Percentiles rank a stretch among this genome's conserved stretches.
phyloP scores from a whole-genome alignment of 2,888 invertebrate genomes.

The Margaritifera margaritifera region DNA sequence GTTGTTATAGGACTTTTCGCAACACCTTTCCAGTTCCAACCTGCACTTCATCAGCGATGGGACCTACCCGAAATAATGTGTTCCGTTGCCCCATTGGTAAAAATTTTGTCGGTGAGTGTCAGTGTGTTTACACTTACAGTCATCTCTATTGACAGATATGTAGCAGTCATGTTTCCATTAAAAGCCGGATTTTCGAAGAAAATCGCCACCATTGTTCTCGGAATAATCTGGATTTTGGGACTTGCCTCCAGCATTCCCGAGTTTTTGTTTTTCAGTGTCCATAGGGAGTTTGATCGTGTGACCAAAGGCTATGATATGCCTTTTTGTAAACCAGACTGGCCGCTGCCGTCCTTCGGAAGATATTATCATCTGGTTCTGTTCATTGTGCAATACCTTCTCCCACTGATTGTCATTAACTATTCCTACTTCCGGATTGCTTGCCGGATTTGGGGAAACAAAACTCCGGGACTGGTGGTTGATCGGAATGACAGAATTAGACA shows the following conservation, averaged over 20 bases:
- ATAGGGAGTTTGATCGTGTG: conserved; percentile 19
- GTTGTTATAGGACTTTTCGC: conserved; percentile 89
- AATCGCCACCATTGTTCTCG: conserved; percentile 83
- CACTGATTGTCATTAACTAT: conserved; percentile 85
- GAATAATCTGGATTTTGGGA: conserved; percentile 83
- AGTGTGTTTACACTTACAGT: conserved; percentile 90
- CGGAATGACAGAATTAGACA: conserved; percentile 85
- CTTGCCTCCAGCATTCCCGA: conserved; percentile 78
- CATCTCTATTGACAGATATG: conserved; percentile 88
- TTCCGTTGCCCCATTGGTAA: conserved; percentile 90
- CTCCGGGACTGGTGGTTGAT: conserved; percentile 86
- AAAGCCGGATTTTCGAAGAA: conserved; percentile 82
- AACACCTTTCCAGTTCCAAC: conserved; percentile 92
- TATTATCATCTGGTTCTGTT: conserved; percentile 71
- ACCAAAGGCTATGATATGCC: conserved; percentile 49
- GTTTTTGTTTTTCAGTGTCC: conserved; percentile 72
- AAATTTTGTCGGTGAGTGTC: conserved; percentile 89
- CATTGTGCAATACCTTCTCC: conserved; percentile 81
- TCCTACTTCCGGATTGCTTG: conserved; percentile 88
- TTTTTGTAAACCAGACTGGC: conserved; percentile 63
- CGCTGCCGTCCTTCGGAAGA: conserved; percentile 56
- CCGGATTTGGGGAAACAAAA: conserved; percentile 85
- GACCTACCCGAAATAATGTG: conserved; percentile 90
- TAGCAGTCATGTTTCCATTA: conserved; percentile 73
- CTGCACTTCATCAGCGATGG: conserved; percentile 90